These are phyloP conservation scores for Heliconius ismenius DNA, from an alignment of 2,888 invertebrate genomes.

Conservation along the genomic window DNA sequence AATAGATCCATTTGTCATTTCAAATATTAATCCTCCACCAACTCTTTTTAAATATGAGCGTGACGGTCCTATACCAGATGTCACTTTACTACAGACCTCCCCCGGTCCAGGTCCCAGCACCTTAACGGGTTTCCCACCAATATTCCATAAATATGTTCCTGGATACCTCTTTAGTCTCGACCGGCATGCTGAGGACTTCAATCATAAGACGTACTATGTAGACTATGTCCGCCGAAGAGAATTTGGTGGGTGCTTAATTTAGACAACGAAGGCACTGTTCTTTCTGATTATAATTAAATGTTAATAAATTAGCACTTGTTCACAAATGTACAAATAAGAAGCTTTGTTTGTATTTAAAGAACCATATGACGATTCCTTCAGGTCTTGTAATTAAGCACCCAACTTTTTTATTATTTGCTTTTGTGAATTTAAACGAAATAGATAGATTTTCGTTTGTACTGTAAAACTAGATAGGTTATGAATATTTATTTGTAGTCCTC, in stretches of 20 bases:
- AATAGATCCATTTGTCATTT: conserved; percentile 69
- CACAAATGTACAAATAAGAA: conserved; percentile 32
- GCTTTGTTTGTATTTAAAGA: conserved; percentile 55
- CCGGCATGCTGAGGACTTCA: conserved; percentile 76
- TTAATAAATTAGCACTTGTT: conserved; percentile 28
- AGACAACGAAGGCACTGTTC: conserved; percentile 67
- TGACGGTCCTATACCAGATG: conserved; percentile 73
- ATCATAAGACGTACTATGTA: conserved; percentile 78
- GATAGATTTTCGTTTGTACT: conserved; percentile 22
- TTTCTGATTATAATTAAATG: conserved; percentile 27
- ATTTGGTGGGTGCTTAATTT: conserved; percentile 81
- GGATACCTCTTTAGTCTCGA: conserved; percentile 73
- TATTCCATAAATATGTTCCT: conserved; percentile 75
- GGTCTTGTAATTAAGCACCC: conserved; percentile 76
- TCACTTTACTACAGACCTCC: conserved; percentile 62
- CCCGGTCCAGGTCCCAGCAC: conserved; percentile 70
- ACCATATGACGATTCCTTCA: conserved; percentile 69
- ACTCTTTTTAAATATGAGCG: conserved; percentile 73
- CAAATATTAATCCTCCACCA: conserved; percentile 64
- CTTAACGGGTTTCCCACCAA: conserved; percentile 73
- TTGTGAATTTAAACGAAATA: conserved; percentile 35
- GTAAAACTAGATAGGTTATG: conserved; percentile 29
- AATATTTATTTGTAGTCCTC: conserved; percentile 28
- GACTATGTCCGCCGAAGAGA: conserved; percentile 79
- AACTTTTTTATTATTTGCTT: conserved; percentile 54